Evolutionary conservation across 37 sponge, comb jelly and placozoan genomes (phyloP), one percentile per base, ranked within the genome.

Genomic region (Oopsacas minuta): DNA sequence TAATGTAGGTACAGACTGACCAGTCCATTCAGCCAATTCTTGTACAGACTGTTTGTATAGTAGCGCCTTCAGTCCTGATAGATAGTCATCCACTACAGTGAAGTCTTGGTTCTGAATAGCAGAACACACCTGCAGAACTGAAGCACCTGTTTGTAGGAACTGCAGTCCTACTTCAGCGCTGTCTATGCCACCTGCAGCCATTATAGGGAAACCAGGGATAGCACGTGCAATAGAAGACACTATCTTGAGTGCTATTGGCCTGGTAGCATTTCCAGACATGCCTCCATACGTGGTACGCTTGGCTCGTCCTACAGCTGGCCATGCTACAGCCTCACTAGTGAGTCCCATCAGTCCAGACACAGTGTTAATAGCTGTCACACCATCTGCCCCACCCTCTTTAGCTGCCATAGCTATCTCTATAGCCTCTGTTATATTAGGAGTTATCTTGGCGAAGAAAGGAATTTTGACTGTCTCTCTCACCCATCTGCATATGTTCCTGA

Each of bases 391-490:
- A 10, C 92, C 93, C 88, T 90, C 90, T 34, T 90, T 86, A 28
- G 90, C 89, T 39, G 90, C 93, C 36, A 39, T 82, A 35, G 93
- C 90, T 38, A 92, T 92, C 23, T 86, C 87, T 36, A 90, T 85
- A 34, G 90, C 86, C 39, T 86, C 84, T 0, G 92, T 92, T 34
- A 92, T 86, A 37, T 92, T 92, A 3, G 91, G 93, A 25, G 91
- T 95, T 89, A 95, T 86, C 38, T 95, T 95, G 36, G 96, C 96
- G 86, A 95, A 95, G 94, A 95, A 91, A 0, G 96, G 96, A 23
- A 95, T 91, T 36, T 89, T 87, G 36, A 93, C 94, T 12, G 94
- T 90, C 22, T 85, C 89, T 3, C 94, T 53, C 28, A 95, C 92
- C 96, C 96, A 95, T 28, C 93, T 84, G 82, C 96, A 95, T 52